Evolutionary conservation across 1,140 invertebrate species (phyloP), one percentile per base, ranked within the genome.

Genomic region (Drosophila asahinai): DNA sequence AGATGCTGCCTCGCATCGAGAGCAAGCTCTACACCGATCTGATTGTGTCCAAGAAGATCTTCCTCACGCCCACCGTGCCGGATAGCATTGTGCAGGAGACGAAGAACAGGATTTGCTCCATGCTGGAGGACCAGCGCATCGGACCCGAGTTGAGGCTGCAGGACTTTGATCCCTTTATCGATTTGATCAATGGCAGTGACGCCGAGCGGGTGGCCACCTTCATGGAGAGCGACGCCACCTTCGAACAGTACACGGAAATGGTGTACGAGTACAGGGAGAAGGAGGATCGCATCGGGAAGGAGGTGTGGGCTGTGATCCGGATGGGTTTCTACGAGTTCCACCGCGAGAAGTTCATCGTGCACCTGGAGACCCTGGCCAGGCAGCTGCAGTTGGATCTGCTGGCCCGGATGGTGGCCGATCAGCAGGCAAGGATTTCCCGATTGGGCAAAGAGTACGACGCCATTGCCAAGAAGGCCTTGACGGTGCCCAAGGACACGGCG

Each of bases 291-390:
- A 95, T 97, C 64, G 95, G 95, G 9, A 93, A 94, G 3, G 94
- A 95, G 57, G 94, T 96, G 19, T 94, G 96, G 84, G 94, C 95
- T 43, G 95, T 96, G 1, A 94, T 97, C 33, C 95, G 95, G 19
- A 95, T 97, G 65, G 97, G 97, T 25, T 96, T 98, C 92, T 99
- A 97, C 93, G 96, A 97, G 82, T 95, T 99, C 77, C 95, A 97
- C 91, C 95, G 97, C 65, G 95, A 95, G 47, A 96, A 97, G 63
- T 93, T 99, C n/a, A 97, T 99, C 27, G 94, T 94, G 14, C 94
- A 95, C 5, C 93, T 99, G 51, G 94, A 96, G 2, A 93, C 94
- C 25, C 93, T 95, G 43, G 96, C 97, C 0, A 94, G 95, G n/a
- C 94, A 94, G 43, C 93, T 98, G 15, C 95, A 96, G 72, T 95